A percentile compares a stretch with the other conserved stretches of the same genome.
Conservation (phyloP, 2,797 vertebrate genomes). For the Novumbra hubbsi region DNA sequence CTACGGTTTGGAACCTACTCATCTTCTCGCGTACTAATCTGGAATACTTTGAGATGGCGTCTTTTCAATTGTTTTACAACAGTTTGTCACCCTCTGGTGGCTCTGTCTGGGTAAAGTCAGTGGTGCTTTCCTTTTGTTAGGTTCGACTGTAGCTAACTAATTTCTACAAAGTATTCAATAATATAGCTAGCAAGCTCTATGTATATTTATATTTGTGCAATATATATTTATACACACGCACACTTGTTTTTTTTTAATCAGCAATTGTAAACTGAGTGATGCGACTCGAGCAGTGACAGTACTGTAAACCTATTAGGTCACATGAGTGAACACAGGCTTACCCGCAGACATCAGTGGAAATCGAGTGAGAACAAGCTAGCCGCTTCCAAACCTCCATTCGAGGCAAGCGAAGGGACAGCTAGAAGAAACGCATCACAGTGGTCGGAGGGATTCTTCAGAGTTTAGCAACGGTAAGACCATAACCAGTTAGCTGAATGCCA, state of each 20-base stretch:
- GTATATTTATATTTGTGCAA: background rate
- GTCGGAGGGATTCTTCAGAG: background rate
- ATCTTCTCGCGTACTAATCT: no score
- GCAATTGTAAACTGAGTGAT: background rate
- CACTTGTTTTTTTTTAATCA: background rate
- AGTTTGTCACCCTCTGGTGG: background rate
- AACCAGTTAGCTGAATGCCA: background rate
- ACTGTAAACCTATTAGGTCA: background rate
- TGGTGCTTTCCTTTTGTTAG: background rate
- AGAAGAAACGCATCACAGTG: background rate
- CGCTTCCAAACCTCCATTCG: background rate
- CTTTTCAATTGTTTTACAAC: background rate
- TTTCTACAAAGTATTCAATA: background rate
- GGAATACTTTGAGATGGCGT: no score
- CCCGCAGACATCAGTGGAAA: background rate
- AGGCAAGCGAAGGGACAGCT: background rate
- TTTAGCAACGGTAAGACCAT: background rate
- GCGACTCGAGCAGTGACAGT: background rate
- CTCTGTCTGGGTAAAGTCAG: background rate
- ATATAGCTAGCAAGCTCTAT: background rate
- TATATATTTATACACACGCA: background rate
- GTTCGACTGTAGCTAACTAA: no score
- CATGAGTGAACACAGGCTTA: background rate
- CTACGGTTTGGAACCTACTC: no score
- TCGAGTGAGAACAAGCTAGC: background rate